Percentiles rank a stretch among this genome's conserved stretches.
phyloP scores from a whole-genome alignment of 2,888 invertebrate genomes.

The Harpalus rubripes region DNA sequence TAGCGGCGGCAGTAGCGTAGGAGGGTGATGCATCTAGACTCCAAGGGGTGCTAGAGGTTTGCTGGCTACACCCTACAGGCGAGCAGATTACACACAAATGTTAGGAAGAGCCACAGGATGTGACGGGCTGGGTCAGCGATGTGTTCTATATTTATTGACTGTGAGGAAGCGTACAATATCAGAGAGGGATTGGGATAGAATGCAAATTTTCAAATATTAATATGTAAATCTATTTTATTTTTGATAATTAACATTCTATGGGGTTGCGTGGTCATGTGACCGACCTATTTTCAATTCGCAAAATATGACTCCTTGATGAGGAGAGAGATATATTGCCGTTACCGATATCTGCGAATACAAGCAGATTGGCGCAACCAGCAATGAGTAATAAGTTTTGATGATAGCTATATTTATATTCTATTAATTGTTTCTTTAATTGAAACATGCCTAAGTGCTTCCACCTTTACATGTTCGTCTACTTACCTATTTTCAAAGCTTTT shows the following conservation, averaged over 20 bases:
- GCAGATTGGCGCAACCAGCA: too few relatives aligned
- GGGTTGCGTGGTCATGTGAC: neutral
- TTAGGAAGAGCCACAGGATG: slow-evolving; percentile 47
- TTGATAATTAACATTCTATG: neutral
- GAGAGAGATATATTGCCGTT: too few relatives aligned
- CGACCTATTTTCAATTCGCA: too few relatives aligned
- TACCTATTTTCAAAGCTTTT: too few relatives aligned
- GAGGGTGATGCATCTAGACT: neutral
- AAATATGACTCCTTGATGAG: neutral
- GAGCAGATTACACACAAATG: slow-evolving; percentile 55
- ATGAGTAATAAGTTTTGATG: neutral
- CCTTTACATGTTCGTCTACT: too few relatives aligned
- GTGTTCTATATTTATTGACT: slow-evolving; percentile 62
- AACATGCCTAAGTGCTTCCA: too few relatives aligned
- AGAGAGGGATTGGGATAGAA: slow-evolving; percentile 4
- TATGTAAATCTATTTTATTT: neutral
- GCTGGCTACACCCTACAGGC: neutral
- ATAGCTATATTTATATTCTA: too few relatives aligned
- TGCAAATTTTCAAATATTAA: neutral
- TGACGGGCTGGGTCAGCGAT: slow-evolving; percentile 55
- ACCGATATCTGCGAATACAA: neutral
- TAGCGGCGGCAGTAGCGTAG: neutral
- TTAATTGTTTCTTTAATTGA: too few relatives aligned
- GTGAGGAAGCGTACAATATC: neutral
- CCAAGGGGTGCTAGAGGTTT: neutral